Conservation (phyloP, 2,888 invertebrate species). For the Chrysolina haemoptera region DNA sequence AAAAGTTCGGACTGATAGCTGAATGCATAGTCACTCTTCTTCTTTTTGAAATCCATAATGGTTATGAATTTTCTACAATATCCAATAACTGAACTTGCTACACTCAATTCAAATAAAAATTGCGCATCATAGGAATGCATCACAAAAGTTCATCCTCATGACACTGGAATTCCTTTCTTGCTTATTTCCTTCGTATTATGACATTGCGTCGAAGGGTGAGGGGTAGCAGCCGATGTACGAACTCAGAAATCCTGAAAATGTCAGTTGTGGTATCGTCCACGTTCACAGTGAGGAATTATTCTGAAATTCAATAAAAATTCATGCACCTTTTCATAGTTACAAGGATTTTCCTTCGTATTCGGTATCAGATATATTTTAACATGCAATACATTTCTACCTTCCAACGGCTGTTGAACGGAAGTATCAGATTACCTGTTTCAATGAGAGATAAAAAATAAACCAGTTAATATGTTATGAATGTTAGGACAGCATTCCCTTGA, state of each 20-base stretch:
- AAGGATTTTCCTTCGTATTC: too few relatives aligned
- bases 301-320: too few relatives aligned
- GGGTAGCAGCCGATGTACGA: not conserved
- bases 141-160: not conserved
- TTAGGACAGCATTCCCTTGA: not conserved
- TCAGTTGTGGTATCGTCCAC: not conserved
- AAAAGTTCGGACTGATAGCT: too few relatives aligned
- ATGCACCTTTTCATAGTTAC: too few relatives aligned
- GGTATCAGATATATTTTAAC: too few relatives aligned
- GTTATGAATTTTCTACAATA: too few relatives aligned
- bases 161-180: not conserved
- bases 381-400: too few relatives aligned
- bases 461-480: not conserved
- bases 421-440: not conserved
- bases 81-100: not conserved
- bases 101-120: not conserved
- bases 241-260: not conserved
- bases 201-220: slow-evolving; percentile 1
- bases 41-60: too few relatives aligned
- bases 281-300: not conserved
- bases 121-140: not conserved
- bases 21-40: too few relatives aligned
- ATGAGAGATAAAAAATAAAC: not conserved
- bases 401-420: too few relatives aligned
- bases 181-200: not conserved